Evolutionary conservation across 2,113 vertebrate species (phyloP), one percentile per base, ranked within the genome.

Genomic region (Microcebus griseorufus): DNA sequence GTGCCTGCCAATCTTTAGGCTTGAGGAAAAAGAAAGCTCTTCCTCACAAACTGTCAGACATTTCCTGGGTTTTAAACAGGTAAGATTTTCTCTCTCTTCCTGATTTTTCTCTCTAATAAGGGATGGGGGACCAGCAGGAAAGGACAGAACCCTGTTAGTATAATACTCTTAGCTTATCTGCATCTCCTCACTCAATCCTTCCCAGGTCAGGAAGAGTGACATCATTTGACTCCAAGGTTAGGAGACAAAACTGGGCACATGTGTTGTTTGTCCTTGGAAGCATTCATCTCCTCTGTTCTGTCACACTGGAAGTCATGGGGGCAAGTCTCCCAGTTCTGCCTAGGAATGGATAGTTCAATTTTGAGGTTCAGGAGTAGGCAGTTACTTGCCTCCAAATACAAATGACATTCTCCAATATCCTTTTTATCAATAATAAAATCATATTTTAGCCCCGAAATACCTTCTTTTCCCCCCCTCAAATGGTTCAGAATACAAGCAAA

Each of bases 401-500:
- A 93, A 32, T 9, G 83, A 79, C 69, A 78, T 64, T 82, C 73
- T 70, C 67, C 42, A 92, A 60, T 65, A 96, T 51, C 23, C 34
- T 72, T 37, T 90, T 88, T 87, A 79, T 76, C n/a, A 67, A 60
- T 58, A 95, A 67, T 83, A 92, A 96, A 62, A 81, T 22, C 69
- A 14, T 58, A 90, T 39, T 85, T 75, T 92, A 69, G 58, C 16
- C 48, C 86, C 25, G 51, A 58, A 94, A 67, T 92, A 92, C 16
- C n/a, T 80, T 79, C n/a, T 60, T 82, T 39, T 4, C 55, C 39
- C 48, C 32, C 32, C 37, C 45, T 37, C 45, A 78, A 67, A 27
- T 62, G 92, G 91, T 75, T 97, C 72, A 96, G 85, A 97, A 97
- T 75, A 88, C 12, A 89, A 83, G 32, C 45, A 89, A 62, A n/a